Evolutionary conservation across 2,113 vertebrate species (phyloP).

Genomic region (Albula glossodonta): DNA sequence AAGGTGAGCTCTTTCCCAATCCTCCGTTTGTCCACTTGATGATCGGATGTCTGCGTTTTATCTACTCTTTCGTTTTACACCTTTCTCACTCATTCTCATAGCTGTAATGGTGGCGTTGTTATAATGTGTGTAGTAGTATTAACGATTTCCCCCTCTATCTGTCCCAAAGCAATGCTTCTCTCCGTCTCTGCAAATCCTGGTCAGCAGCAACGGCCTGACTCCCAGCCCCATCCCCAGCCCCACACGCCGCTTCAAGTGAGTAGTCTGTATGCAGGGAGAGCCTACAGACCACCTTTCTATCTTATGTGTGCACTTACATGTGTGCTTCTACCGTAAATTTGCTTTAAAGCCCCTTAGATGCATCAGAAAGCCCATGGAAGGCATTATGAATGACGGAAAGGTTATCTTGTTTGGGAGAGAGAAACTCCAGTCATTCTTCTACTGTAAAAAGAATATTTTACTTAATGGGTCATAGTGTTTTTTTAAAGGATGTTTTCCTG

Average conservation of each 20-base stretch:
- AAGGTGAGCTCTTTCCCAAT: constrained; percentile 70
- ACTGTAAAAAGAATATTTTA: too few relatives aligned
- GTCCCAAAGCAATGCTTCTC: constrained; percentile 90
- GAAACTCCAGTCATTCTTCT: not conserved
- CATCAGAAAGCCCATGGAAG: not conserved
- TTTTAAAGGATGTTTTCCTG: too few relatives aligned
- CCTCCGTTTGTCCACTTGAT: not conserved
- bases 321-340: not conserved
- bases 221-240: constrained; percentile 91
- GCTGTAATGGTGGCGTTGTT: not conserved
- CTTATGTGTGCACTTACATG: not conserved
- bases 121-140: too few relatives aligned
- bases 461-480: not conserved
- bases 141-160: not conserved
- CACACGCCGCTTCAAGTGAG: constrained; percentile 83
- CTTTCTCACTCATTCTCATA: not conserved
- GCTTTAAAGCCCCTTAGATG: not conserved
- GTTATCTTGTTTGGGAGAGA: not conserved
- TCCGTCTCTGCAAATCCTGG: constrained; percentile 92
- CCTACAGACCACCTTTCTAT: not conserved
- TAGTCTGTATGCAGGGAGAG: not conserved
- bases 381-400: not conserved
- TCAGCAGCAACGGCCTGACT: constrained; percentile 91
- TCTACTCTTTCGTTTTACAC: not conserved
- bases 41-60: not conserved